A percentile compares a stretch with the other conserved stretches of the same genome.
Evolutionary conservation across 2,888 invertebrate species (phyloP).

Genomic region (Zhuqinia jingwanae): DNA sequence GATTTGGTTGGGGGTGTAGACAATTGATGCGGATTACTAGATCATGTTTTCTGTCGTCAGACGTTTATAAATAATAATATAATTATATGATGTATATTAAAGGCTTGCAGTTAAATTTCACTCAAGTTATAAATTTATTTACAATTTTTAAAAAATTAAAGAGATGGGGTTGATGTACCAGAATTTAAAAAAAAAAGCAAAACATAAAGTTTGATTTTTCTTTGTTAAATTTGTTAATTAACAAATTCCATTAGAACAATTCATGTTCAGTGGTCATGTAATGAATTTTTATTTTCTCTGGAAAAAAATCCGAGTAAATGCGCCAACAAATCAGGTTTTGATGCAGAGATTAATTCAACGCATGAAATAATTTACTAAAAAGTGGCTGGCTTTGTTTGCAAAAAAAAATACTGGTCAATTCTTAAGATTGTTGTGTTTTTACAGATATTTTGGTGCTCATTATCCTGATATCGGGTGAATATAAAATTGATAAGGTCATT

Average conservation of each 20-base stretch:
- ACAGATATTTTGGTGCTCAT: slow-evolving; percentile 23
- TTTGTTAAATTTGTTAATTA: neutral
- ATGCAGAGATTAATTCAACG: neutral
- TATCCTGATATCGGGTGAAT: too few relatives aligned
- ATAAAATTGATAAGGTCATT: slow-evolving; percentile 55
- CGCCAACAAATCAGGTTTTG: slow-evolving; percentile 47
- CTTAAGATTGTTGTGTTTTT: too few relatives aligned
- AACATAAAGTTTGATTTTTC: too few relatives aligned
- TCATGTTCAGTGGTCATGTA: neutral
- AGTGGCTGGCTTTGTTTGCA: too few relatives aligned
- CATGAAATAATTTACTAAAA: neutral
- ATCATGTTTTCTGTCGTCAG: neutral
- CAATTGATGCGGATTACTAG: neutral
- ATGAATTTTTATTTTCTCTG: neutral
- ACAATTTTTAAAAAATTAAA: too few relatives aligned
- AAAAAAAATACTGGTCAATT: too few relatives aligned
- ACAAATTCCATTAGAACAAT: neutral
- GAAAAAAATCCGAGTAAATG: slow-evolving; percentile 9
- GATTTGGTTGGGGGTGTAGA: neutral
- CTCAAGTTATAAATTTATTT: too few relatives aligned
- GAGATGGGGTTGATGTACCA: too few relatives aligned
- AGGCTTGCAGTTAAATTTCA: too few relatives aligned
- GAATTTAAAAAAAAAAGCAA: too few relatives aligned
- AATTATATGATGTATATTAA: too few relatives aligned
- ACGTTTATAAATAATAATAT: too few relatives aligned